phyloP scores from a whole-genome alignment of 1,140 invertebrate genomes.

The Cotesia vestalis region DNA sequence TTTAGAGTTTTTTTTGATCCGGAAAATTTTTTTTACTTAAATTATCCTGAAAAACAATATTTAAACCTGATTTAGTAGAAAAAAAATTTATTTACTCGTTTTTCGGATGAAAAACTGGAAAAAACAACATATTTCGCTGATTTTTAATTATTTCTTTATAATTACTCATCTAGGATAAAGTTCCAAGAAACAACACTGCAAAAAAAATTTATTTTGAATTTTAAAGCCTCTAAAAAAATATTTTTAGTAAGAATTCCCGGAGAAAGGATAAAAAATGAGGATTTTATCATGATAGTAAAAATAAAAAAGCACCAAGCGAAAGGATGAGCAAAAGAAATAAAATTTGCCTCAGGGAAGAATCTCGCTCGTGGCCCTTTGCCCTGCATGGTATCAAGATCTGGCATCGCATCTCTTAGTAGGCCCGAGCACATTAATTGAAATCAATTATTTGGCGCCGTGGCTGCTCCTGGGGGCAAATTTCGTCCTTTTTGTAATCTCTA shows the following conservation, averaged over 20 bases:
- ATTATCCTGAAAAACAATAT: too few relatives aligned
- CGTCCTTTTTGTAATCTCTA: slow-evolving; percentile 3
- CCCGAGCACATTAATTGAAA: slow-evolving; percentile 41
- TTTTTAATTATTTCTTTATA: too few relatives aligned
- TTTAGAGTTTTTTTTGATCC: too few relatives aligned
- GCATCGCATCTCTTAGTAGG: slow-evolving; percentile 26
- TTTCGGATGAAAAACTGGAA: too few relatives aligned
- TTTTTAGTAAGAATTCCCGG: too few relatives aligned
- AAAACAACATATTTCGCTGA: too few relatives aligned
- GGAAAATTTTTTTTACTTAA: too few relatives aligned
- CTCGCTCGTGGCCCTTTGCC: slow-evolving; percentile 25
- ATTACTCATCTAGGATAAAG: too few relatives aligned
- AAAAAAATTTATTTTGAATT: too few relatives aligned
- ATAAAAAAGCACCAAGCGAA: slow-evolving; percentile 11
- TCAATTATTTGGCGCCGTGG: slow-evolving; percentile 41
- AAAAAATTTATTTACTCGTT: too few relatives aligned
- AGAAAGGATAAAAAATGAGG: background rate
- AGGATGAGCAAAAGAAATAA: slow-evolving; percentile 28
- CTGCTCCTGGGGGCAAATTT: slow-evolving; percentile 16
- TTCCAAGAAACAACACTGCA: too few relatives aligned
- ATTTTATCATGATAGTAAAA: background rate
- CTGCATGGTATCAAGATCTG: slow-evolving; percentile 32
- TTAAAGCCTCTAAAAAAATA: background rate
- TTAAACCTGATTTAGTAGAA: too few relatives aligned
- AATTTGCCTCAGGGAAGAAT: slow-evolving; percentile 14